Conservation (phyloP, 1,140 invertebrate species). For the Lepeophtheirus salmonis region DNA sequence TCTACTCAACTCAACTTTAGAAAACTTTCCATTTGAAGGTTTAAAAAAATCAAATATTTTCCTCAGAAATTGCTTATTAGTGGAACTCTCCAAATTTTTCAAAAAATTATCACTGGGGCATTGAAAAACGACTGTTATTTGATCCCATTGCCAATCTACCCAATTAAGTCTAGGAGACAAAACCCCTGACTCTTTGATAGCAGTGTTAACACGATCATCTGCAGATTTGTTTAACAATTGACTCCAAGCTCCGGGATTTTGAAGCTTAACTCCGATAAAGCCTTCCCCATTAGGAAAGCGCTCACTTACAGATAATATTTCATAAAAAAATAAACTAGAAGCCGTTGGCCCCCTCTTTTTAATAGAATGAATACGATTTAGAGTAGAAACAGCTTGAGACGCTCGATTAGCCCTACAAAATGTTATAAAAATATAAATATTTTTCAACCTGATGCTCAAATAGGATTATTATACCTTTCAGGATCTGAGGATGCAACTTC, state of each 20-base stretch:
- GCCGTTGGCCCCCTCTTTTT: slow-evolving; percentile 54
- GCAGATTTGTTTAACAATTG: slow-evolving; percentile 33
- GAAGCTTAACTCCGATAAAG: not conserved
- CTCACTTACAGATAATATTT: slow-evolving; percentile 37
- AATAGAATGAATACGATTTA: slow-evolving; percentile 51
- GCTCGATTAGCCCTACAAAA: slow-evolving; percentile 30
- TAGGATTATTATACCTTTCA: too few species aligned
- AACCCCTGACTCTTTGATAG: slow-evolving; percentile 51
- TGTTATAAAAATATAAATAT: not conserved
- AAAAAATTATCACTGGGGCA: not conserved
- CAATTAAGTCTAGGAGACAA: slow-evolving; percentile 44
- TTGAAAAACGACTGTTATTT: slow-evolving; percentile 53
- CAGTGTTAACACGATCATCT: slow-evolving; percentile 36
- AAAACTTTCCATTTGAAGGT: slow-evolving; percentile 58
- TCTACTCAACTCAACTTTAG: slow-evolving; percentile 44
- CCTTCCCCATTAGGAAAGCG: not conserved
- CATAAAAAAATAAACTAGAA: slow-evolving; percentile 60
- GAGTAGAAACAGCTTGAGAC: slow-evolving; percentile 51
- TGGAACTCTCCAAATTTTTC: not conserved
- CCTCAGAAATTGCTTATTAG: slow-evolving; percentile 53
- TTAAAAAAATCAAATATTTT: slow-evolving; percentile 65
- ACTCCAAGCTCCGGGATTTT: not conserved
- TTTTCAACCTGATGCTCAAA: too few species aligned
- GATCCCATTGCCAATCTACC: slow-evolving; percentile 67
- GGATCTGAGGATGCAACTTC: slow-evolving; percentile 26